Percentiles rank a stretch among this genome's conserved stretches.
Conservation (phyloP, 2,797 vertebrate species). For the Sphenodon punctatus region DNA sequence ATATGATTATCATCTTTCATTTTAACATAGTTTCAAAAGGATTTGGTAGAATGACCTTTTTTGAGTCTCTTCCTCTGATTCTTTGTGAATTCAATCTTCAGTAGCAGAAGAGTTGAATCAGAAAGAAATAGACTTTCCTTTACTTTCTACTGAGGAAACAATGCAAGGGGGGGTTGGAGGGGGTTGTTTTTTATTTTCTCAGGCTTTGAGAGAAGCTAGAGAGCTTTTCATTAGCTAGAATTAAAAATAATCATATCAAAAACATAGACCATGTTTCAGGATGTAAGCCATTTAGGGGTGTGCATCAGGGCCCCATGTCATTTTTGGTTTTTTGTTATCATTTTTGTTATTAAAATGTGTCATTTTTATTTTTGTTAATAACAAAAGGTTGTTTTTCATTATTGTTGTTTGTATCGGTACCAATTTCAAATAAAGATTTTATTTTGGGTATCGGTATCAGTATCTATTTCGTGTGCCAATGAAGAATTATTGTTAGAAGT, state of each 20-base stretch:
- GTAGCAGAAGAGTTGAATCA: background rate
- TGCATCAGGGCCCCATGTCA: no score
- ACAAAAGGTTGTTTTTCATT: no score
- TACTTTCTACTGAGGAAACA: background rate
- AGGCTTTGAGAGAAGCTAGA: background rate
- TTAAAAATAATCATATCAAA: slow-evolving; percentile 29
- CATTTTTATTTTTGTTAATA: no score
- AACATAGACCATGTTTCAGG: background rate
- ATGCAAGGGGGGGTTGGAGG: background rate
- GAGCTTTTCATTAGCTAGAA: background rate
- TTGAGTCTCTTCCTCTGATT: slow-evolving; percentile 9
- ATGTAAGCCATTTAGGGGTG: no score
- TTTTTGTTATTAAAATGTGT: no score
- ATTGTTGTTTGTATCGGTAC: no score
- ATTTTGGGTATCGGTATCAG: no score
- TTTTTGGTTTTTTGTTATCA: no score
- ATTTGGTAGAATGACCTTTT: slow-evolving; percentile 34
- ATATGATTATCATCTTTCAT: background rate
- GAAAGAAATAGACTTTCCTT: background rate
- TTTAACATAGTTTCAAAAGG: slow-evolving; percentile 27
- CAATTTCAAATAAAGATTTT: no score
- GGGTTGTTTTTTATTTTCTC: background rate
- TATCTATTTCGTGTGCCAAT: no score
- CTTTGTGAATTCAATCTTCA: slow-evolving; percentile 22
- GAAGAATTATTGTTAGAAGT: no score